Evolutionary conservation across 1,140 invertebrate genomes (phyloP), one percentile per base, ranked within the genome.

Genomic region (Centruroides sculpturatus): DNA sequence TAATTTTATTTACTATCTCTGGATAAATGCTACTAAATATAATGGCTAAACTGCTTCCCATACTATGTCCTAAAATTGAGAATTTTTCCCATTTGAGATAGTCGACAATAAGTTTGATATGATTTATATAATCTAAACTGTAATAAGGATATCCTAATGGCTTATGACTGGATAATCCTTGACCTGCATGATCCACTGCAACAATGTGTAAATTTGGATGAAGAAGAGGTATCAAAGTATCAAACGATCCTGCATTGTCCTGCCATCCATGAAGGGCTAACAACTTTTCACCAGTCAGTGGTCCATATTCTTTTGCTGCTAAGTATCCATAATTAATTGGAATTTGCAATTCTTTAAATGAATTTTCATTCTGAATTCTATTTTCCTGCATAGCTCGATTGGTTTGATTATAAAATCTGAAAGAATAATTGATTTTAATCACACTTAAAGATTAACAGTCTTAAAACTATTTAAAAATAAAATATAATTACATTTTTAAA

Each of bases 231-330:
- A 85, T 82, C 48, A 93, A 75, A 55, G 76, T 78, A 73, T 92
- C 88, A 78, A 89, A 93, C 35, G 83, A 85, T n/a, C 87, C 87
- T 55, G 85, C 83, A 71, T 92, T 93, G 71, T 92, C 89, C 75
- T 89, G 85, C 82, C 89, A 91, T 53, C 86, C 86, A 70, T 89
- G 86, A 50, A 88, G 66, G 1, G 80, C 79, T 12, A 89, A 67
- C 55, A 87, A 79, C 0, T 85, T 85, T 51, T 78, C 73, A 8
- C 77, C 74, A 62, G 82, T 72, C 52, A 76, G 75, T 4, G 77
- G 77, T 10, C 83, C 83, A 81, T 84, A 88, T 72, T 81, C 76
- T 74, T 85, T 73, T 71, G 84, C 85, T 47, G 83, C 81, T 35
- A 89, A 78, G 61, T 82, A 78, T 13, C 87, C 87, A 85, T 84